Percentiles rank a stretch among this genome's conserved stretches.
Evolutionary conservation across 2,113 vertebrate genomes (phyloP).

Genomic region (Prolemur simus): DNA sequence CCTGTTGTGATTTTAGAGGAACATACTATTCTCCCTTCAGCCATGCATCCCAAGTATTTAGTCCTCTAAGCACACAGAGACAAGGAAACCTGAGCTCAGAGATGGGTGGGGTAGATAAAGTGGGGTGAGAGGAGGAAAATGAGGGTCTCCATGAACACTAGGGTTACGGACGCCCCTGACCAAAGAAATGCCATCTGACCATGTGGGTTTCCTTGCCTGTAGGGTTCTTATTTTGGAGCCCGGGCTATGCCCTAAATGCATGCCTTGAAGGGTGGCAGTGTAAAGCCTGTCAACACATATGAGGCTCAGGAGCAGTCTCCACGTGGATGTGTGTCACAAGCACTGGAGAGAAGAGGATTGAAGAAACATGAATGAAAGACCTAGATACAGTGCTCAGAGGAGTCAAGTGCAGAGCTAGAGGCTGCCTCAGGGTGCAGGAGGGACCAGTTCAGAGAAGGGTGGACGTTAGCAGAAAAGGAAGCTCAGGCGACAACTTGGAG

Average conservation of each 20-base stretch:
- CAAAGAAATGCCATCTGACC: neutral
- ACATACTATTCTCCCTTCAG: neutral
- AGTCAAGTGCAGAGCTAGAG: neutral
- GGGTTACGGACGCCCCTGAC: neutral
- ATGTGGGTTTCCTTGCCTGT: neutral
- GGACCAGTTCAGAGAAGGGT: neutral
- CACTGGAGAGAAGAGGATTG: neutral
- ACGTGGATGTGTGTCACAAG: neutral
- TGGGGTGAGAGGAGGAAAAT: neutral
- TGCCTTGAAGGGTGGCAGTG: neutral
- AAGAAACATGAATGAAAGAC: neutral
- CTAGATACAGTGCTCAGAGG: neutral
- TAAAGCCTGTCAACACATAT: too few species aligned
- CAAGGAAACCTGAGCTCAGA: neutral
- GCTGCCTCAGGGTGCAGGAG: neutral
- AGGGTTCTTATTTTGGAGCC: neutral
- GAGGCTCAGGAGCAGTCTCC: neutral
- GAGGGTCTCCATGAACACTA: neutral
- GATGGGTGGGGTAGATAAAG: neutral
- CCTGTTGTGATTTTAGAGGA: neutral
- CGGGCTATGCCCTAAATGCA: fast-evolving
- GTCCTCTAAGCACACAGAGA: neutral
- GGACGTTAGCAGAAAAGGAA: neutral
- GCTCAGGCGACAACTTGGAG: neutral
- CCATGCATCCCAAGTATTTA: neutral